Conservation (phyloP, 2,113 vertebrate genomes). For the Ursus arctos region DNA sequence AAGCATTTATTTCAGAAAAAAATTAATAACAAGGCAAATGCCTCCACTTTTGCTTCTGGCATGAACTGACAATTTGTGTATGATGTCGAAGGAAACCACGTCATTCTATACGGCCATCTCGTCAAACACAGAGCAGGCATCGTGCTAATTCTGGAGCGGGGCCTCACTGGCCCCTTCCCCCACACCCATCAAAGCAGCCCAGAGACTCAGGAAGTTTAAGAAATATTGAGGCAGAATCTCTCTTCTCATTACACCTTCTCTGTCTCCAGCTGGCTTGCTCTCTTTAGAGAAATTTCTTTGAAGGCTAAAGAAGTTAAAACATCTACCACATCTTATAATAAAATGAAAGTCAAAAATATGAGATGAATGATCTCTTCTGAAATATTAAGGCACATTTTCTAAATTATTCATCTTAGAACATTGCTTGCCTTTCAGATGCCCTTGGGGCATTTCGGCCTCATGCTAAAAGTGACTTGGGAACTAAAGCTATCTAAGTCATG, state of each 20-base stretch:
- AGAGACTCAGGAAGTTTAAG: not conserved
- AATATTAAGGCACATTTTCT: conserved; percentile 72
- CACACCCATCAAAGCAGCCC: not conserved
- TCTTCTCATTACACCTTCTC: not conserved
- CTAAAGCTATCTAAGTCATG: not conserved
- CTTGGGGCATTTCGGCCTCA: conserved; percentile 50
- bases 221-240: not conserved
- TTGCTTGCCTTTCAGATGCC: conserved; percentile 64
- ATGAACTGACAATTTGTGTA: not conserved
- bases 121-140: not conserved
- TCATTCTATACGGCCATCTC: not conserved
- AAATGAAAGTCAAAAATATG: conserved; percentile 65
- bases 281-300: conserved; percentile 48
- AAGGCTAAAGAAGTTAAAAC: conserved; percentile 44
- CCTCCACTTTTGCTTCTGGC: not conserved
- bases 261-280: not conserved
- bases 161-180: not conserved
- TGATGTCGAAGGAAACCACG: not conserved
- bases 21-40: not conserved
- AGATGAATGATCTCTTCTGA: conserved; percentile 66
- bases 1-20: conserved; percentile 11
- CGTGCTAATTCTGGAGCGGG: not conserved
- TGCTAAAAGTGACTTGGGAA: conserved; percentile 69
- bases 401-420: conserved; percentile 81
- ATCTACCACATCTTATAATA: conserved; percentile 29